phyloP scores from a whole-genome alignment of 2,888 invertebrate genomes.

The Zaprionus lineosus region DNA sequence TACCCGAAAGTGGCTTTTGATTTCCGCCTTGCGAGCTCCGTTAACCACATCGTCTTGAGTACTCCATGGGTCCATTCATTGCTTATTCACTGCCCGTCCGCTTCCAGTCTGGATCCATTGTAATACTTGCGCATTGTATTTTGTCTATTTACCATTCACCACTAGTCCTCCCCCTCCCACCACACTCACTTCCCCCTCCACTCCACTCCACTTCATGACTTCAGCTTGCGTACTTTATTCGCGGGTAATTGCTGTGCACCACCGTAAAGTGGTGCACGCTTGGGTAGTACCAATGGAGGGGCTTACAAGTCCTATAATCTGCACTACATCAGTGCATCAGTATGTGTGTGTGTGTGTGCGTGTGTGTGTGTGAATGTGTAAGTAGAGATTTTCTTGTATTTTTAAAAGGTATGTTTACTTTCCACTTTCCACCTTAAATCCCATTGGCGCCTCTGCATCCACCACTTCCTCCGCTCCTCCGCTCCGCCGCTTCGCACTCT shows the following conservation, averaged over 20 bases:
- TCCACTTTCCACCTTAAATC: slow-evolving; percentile 24
- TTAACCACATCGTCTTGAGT: slow-evolving; percentile 57
- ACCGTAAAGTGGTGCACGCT: slow-evolving; percentile 17
- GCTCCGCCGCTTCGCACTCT: no score
- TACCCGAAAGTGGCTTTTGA: slow-evolving; percentile 64
- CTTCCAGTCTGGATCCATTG: slow-evolving; percentile 32
- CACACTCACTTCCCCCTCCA: no score
- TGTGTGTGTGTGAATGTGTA: slow-evolving; percentile 19
- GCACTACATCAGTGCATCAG: slow-evolving; percentile 1
- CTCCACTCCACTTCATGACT: slow-evolving; percentile 32
- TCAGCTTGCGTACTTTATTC: slow-evolving; percentile 48
- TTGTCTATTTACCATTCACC: slow-evolving; percentile 43
- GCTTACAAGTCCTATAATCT: not conserved
- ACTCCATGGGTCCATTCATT: slow-evolving; percentile 29
- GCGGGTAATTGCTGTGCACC: slow-evolving; percentile 48
- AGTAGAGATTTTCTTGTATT: not conserved
- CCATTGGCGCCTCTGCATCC: slow-evolving; percentile 2
- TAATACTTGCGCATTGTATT: slow-evolving; percentile 50
- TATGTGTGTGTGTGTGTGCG: slow-evolving; percentile 1
- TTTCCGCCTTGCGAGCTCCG: slow-evolving; percentile 55
- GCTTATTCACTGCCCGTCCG: slow-evolving; percentile 48
- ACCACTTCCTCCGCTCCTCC: no score
- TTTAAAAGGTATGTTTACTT: slow-evolving; percentile 22
- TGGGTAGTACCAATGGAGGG: slow-evolving; percentile 13
- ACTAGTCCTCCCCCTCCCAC: not conserved